Percentiles rank a stretch among this genome's conserved stretches.
Evolutionary conservation across 2,888 invertebrate genomes (phyloP).

Genomic region (Lepidonotus clava): DNA sequence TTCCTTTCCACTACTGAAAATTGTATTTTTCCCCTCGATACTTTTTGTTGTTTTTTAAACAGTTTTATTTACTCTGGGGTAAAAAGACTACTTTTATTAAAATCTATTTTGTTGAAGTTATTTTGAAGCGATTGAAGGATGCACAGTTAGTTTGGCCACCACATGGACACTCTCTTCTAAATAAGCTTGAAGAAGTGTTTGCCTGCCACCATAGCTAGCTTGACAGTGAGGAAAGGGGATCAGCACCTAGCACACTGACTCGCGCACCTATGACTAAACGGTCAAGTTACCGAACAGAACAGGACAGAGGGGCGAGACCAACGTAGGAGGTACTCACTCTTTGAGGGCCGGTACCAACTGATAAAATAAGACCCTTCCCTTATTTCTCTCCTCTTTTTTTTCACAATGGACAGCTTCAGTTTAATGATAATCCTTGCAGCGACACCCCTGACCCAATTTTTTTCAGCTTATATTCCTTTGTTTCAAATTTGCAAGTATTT

Average conservation of each 20-base stretch:
- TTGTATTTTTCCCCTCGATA: neutral
- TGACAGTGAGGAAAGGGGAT: neutral
- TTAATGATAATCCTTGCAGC: no score
- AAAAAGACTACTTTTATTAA: neutral
- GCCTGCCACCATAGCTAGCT: neutral
- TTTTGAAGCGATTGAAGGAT: no score
- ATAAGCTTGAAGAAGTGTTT: neutral
- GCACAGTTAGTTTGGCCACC: neutral
- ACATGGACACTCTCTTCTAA: neutral
- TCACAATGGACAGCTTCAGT: no score
- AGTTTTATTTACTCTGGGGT: neutral
- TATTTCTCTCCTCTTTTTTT: no score
- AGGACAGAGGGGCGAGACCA: neutral
- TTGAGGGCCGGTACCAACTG: no score
- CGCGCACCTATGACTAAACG: neutral
- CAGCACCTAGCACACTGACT: neutral
- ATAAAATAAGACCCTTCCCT: no score
- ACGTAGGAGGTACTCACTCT: neutral
- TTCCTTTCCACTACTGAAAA: neutral
- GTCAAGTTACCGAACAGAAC: neutral
- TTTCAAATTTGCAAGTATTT: no score
- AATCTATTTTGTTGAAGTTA: no score
- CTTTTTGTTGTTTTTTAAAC: neutral
- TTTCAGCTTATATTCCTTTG: no score
- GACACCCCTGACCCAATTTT: no score